Evolutionary conservation across 2,113 vertebrate genomes (phyloP).

Genomic region (Forbesichthys agassizii): DNA sequence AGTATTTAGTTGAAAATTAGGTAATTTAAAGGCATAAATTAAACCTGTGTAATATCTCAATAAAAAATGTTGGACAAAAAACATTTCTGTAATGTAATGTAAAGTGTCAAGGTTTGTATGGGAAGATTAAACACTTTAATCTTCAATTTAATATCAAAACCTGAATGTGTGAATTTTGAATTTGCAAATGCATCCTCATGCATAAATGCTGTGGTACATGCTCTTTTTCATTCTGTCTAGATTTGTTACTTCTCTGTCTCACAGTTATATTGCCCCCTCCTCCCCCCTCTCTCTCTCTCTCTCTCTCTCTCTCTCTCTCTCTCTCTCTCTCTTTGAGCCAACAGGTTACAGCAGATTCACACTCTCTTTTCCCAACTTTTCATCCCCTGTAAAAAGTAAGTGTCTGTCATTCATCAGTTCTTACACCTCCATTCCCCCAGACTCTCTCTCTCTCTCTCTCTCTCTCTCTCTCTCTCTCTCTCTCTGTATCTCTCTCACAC

Average conservation of each 20-base stretch:
- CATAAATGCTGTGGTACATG: background rate
- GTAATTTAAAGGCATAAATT: too few relatives aligned
- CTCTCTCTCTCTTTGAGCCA: constrained; percentile 31
- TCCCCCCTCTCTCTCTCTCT: constrained; percentile 8
- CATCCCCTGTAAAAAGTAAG: constrained; percentile 31
- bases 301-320: constrained; percentile 19
- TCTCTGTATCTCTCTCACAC: constrained; percentile 19
- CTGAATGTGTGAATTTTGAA: constrained; percentile 22
- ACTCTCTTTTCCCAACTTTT: constrained; percentile 60
- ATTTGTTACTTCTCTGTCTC: background rate
- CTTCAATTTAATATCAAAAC: too few relatives aligned
- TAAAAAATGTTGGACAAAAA: too few relatives aligned
- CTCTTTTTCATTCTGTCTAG: background rate
- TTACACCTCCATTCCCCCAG: constrained; percentile 24
- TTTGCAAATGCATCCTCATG: constrained; percentile 38
- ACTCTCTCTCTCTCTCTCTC: constrained; percentile 28
- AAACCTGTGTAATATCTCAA: too few relatives aligned
- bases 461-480: constrained; percentile 32
- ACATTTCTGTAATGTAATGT: too few relatives aligned
- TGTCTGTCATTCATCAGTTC: constrained; percentile 58
- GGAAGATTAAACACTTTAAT: too few relatives aligned
- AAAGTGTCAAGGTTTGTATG: too few relatives aligned
- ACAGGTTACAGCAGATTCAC: constrained; percentile 70
- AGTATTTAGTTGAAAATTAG: too few relatives aligned
- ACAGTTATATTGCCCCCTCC: background rate